Conservation (phyloP, 2,113 vertebrate genomes). For the Cheilinus undulatus region DNA sequence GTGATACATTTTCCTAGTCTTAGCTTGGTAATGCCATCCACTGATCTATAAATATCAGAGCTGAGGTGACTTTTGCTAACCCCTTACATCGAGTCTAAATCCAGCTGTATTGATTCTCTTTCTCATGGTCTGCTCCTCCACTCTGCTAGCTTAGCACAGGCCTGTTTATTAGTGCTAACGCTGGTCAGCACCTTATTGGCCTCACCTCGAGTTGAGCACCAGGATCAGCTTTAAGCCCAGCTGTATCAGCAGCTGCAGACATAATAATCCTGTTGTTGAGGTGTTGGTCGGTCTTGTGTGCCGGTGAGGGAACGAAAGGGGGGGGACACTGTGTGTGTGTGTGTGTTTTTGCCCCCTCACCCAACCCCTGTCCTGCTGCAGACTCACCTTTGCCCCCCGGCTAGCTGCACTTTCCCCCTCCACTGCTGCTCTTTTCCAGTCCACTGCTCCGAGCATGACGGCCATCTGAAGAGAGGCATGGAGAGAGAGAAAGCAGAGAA, state of each 20-base stretch:
- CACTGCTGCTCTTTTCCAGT: conserved; percentile 68
- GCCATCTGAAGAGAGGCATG: conserved; percentile 30
- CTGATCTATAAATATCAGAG: not conserved
- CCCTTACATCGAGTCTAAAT: not conserved
- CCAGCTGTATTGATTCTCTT: conserved; percentile 1
- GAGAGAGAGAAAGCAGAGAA: conserved; percentile 16
- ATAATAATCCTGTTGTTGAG: conserved; percentile 68
- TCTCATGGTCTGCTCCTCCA: not conserved
- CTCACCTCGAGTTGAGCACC: conserved; percentile 21
- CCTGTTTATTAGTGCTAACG: conserved; percentile 22
- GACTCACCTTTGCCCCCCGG: conserved; percentile 73
- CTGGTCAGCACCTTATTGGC: conserved; percentile 44
- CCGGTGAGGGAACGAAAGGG: not conserved
- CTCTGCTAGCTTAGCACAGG: conserved; percentile 12
- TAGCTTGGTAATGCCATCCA: not conserved
- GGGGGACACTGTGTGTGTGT: too few relatives aligned
- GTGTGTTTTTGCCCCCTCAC: conserved; percentile 30
- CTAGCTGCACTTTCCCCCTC: conserved; percentile 36
- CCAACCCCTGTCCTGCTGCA: conserved; percentile 58
- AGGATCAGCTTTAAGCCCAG: conserved; percentile 45
- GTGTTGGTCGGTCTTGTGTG: conserved; percentile 44
- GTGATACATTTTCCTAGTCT: not conserved
- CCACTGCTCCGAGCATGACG: conserved; percentile 57
- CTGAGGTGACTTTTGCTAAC: not conserved
- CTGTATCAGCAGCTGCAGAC: conserved; percentile 62